Percentiles rank a stretch among this genome's conserved stretches.
Conservation (phyloP, 2,797 vertebrate genomes). For the Eremophila alpestris region DNA sequence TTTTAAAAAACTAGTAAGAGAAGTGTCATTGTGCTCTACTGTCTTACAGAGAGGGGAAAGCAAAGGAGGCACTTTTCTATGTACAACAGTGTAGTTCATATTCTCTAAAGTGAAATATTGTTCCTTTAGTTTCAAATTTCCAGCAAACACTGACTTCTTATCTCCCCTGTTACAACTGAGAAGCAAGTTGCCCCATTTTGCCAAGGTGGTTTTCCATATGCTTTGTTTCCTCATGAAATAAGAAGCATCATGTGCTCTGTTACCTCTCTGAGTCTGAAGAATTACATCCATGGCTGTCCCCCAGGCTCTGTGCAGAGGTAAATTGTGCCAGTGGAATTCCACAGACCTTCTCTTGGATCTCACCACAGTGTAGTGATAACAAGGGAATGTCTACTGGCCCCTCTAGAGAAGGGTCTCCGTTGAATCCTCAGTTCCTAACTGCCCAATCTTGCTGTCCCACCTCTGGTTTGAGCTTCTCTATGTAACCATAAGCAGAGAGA, state of each 20-base stretch:
- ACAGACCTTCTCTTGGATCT: not conserved
- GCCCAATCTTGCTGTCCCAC: not conserved
- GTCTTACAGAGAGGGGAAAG: not conserved
- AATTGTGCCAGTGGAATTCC: not conserved
- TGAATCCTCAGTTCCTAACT: not conserved
- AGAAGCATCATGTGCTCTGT: not conserved
- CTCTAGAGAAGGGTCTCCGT: not conserved
- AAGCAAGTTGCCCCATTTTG: not conserved
- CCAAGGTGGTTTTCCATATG: not conserved
- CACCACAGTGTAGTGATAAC: fast-evolving
- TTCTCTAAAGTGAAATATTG: not conserved
- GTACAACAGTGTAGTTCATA: not conserved
- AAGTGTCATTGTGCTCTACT: not conserved
- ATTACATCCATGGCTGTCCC: not conserved
- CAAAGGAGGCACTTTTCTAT: not conserved
- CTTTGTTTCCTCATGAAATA: not conserved
- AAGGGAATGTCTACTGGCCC: not conserved
- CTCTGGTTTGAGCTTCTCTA: not conserved
- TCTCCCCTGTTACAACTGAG: not conserved
- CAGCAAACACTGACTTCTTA: not conserved
- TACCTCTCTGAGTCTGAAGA: not conserved
- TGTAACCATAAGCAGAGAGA: not conserved
- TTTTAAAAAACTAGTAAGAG: not conserved
- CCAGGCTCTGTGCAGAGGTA: not conserved
- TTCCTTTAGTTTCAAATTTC: not conserved